Percentiles rank a stretch among this genome's conserved stretches.
These are phyloP conservation scores for Elegia similella DNA, from an alignment of 2,888 invertebrate species.

Conservation along the genomic window DNA sequence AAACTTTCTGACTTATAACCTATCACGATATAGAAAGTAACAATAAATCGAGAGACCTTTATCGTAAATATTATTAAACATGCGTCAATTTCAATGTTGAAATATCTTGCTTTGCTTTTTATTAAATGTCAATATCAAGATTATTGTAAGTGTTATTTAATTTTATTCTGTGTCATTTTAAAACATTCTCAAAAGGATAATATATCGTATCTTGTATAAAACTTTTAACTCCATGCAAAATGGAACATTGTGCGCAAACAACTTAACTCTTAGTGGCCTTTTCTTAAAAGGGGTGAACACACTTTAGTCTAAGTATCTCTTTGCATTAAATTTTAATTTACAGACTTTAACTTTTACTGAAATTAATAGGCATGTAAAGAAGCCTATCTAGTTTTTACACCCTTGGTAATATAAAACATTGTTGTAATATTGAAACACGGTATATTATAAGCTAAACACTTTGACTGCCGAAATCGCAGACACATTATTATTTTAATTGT, in stretches of 20 bases:
- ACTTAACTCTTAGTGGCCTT: slow-evolving; percentile 68
- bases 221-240: slow-evolving; percentile 23
- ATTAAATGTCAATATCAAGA: too few species aligned
- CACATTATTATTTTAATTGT: too few species aligned
- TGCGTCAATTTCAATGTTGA: too few species aligned
- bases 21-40: not conserved
- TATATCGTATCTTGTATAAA: not conserved
- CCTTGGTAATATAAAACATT: too few species aligned
- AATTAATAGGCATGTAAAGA: slow-evolving; percentile 22
- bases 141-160: too few species aligned
- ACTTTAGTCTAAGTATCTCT: slow-evolving; percentile 61
- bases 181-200: too few species aligned
- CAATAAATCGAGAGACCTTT: not conserved
- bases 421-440: too few species aligned
- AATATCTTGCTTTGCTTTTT: too few species aligned
- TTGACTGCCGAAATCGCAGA: too few species aligned
- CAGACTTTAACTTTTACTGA: slow-evolving; percentile 44
- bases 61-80: not conserved
- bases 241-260: slow-evolving; percentile 44
- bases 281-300: slow-evolving; percentile 79
- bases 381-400: not conserved
- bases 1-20: not conserved
- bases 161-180: too few species aligned
- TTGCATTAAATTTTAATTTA: slow-evolving; percentile 58
- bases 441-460: too few species aligned